phyloP scores from a whole-genome alignment of 2,113 vertebrate genomes.

The Polypterus senegalus region DNA sequence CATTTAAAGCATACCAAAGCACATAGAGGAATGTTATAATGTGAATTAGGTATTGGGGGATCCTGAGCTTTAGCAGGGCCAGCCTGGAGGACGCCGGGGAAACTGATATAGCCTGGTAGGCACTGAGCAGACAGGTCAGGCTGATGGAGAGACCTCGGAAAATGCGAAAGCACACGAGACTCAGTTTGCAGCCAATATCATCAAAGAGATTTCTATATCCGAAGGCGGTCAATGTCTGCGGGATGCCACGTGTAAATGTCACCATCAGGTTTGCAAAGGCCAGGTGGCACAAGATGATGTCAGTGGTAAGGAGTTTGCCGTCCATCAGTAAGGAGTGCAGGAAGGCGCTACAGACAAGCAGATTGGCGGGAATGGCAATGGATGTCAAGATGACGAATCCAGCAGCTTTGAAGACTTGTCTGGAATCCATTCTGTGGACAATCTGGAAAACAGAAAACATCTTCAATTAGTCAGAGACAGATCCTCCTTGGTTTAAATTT shows the following conservation, averaged over 20 bases:
- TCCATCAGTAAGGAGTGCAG: neutral
- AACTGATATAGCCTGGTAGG: slow-evolving; percentile 12
- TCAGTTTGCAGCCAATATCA: slow-evolving; percentile 16
- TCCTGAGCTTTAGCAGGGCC: slow-evolving; percentile 8
- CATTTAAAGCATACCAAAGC: slow-evolving; percentile 6
- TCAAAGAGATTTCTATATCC: slow-evolving; percentile 12
- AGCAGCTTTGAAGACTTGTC: slow-evolving; percentile 9
- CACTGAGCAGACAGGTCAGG: slow-evolving; percentile 12
- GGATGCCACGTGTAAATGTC: slow-evolving; percentile 12
- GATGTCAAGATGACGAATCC: slow-evolving; percentile 10
- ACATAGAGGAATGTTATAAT: slow-evolving; percentile 5
- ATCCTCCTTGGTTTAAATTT: too few relatives aligned
- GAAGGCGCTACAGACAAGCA: slow-evolving; percentile 6
- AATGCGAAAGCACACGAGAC: slow-evolving; percentile 8
- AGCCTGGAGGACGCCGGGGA: slow-evolving; percentile 2
- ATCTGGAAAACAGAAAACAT: too few relatives aligned
- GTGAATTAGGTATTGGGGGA: slow-evolving; percentile 6
- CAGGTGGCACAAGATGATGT: slow-evolving; percentile 7
- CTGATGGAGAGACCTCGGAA: slow-evolving; percentile 14
- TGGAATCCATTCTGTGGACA: slow-evolving; percentile 1
- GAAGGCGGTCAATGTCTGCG: slow-evolving; percentile 10
- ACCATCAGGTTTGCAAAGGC: slow-evolving; percentile 13
- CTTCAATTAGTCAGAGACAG: too few relatives aligned
- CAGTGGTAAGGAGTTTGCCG: slow-evolving; percentile 8
- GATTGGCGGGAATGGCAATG: slow-evolving; percentile 15